Conservation (phyloP, 2,888 invertebrate genomes). For the Pandemis corylana region DNA sequence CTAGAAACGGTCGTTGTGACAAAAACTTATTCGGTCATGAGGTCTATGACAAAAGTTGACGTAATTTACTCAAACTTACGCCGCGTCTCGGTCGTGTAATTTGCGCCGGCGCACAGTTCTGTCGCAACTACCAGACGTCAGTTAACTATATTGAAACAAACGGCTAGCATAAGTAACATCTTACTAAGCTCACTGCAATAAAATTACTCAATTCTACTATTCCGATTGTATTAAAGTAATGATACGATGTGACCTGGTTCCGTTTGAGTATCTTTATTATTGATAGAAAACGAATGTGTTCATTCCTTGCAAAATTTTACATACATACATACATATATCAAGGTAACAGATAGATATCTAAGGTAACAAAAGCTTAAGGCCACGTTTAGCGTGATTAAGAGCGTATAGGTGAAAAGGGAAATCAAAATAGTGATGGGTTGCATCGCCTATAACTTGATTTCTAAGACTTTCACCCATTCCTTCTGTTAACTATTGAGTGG, state of each 20-base stretch:
- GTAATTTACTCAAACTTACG: background rate
- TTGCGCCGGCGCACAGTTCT: background rate
- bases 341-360: too few relatives aligned
- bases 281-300: conserved; percentile 22
- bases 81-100: background rate
- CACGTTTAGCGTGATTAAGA: too few relatives aligned
- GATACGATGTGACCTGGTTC: conserved; percentile 24
- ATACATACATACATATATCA: too few relatives aligned
- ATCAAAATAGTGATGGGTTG: too few relatives aligned
- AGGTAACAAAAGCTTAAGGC: too few relatives aligned
- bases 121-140: background rate
- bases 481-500: too few relatives aligned
- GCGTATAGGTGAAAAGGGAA: too few relatives aligned
- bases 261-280: conserved; percentile 19
- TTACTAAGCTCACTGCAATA: conserved; percentile 18
- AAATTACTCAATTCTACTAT: conserved; percentile 29
- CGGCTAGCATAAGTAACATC: conserved; percentile 17
- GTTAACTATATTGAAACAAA: conserved; percentile 11
- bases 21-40: too few relatives aligned
- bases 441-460: too few relatives aligned
- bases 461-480: too few relatives aligned
- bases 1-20: too few relatives aligned
- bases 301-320: background rate
- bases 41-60: background rate
- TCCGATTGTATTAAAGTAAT: conserved; percentile 19